A percentile compares a stretch with the other conserved stretches of the same genome.
Evolutionary conservation across 2,888 invertebrate genomes (phyloP).

Genomic region (Xanthorhoe spadicearia): DNA sequence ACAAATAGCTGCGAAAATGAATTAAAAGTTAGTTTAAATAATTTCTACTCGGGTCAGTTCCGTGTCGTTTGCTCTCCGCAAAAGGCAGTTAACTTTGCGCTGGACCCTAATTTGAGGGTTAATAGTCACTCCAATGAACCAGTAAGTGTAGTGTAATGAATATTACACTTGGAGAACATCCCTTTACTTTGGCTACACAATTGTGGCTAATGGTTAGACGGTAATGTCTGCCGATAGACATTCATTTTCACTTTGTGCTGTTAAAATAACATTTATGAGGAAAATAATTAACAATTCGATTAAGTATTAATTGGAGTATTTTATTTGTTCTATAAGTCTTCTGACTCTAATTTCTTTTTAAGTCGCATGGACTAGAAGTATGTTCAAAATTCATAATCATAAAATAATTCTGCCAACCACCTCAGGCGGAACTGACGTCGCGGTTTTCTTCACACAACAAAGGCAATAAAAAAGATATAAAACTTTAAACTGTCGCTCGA

Average conservation of each 20-base stretch:
- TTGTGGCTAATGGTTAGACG: slow-evolving; percentile 31
- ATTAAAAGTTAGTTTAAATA: slow-evolving; percentile 53
- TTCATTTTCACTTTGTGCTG: neutral
- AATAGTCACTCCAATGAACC: slow-evolving; percentile 68
- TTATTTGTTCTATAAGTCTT: too few relatives aligned
- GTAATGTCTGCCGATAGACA: neutral
- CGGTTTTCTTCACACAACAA: slow-evolving; percentile 29
- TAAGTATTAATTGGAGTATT: too few relatives aligned
- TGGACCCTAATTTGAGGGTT: slow-evolving; percentile 73
- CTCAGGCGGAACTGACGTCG: slow-evolving; percentile 25
- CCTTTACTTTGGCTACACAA: slow-evolving; percentile 50
- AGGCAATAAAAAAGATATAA: slow-evolving; percentile 30
- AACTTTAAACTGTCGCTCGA: slow-evolving; percentile 31
- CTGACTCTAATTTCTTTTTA: neutral
- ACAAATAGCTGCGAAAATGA: slow-evolving; percentile 52
- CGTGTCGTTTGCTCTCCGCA: slow-evolving; percentile 65
- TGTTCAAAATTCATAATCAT: slow-evolving; percentile 5
- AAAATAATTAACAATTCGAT: too few relatives aligned
- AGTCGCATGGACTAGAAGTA: neutral
- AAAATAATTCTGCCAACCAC: slow-evolving; percentile 17
- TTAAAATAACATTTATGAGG: too few relatives aligned
- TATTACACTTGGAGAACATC: slow-evolving; percentile 57
- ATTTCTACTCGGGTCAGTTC: slow-evolving; percentile 36
- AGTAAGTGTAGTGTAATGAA: slow-evolving; percentile 75
- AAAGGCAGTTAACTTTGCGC: slow-evolving; percentile 70